phyloP scores from a whole-genome alignment of 2,113 vertebrate species.

The Orcinus orca region DNA sequence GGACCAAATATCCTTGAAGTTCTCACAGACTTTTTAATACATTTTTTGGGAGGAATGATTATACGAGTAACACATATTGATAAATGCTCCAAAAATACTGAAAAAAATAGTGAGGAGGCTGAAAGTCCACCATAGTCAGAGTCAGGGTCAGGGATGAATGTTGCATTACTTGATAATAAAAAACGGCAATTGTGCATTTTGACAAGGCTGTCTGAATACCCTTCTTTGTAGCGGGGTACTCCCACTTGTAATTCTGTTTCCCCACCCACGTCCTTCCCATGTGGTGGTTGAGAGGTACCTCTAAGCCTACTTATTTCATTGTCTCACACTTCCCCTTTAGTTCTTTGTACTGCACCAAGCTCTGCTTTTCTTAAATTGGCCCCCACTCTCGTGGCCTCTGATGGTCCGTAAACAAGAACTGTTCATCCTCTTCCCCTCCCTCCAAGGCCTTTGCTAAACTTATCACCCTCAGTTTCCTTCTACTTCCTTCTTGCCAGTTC shows the following conservation, averaged over 20 bases:
- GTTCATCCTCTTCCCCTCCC: background rate
- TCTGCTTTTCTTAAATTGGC: background rate
- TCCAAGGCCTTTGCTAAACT: background rate
- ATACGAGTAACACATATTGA: background rate
- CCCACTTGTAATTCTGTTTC: background rate
- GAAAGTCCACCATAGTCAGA: background rate
- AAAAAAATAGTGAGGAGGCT: background rate
- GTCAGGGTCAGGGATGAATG: background rate
- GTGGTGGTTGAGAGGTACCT: background rate
- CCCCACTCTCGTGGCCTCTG: background rate
- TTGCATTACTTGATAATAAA: background rate
- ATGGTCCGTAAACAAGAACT: background rate
- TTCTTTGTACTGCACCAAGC: background rate
- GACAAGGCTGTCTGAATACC: background rate
- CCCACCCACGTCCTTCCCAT: background rate
- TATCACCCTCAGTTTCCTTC: background rate
- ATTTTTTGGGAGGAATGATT: background rate
- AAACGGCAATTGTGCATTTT: background rate
- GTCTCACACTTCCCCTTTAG: background rate
- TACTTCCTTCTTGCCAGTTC: background rate
- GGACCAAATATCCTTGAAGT: background rate
- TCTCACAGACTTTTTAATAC: background rate
- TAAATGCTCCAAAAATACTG: background rate
- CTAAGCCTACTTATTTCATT: background rate
- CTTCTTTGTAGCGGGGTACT: background rate